phyloP scores from a whole-genome alignment of 2,797 vertebrate genomes.

The Chanos chanos region DNA sequence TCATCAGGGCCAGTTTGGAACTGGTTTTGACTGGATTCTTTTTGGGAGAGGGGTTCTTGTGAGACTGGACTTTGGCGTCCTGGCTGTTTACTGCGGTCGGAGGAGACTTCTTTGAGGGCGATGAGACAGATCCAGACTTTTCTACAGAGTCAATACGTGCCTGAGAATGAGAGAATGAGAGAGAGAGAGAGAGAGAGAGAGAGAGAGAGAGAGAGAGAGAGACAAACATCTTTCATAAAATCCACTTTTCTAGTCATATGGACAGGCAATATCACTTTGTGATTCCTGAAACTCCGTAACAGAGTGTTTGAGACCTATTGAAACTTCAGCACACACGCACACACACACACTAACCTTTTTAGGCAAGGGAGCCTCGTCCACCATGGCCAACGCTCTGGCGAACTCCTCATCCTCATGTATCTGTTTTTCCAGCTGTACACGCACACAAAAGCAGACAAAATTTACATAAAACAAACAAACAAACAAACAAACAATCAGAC shows the following conservation, averaged over 20 bases:
- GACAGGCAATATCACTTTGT: too few relatives aligned
- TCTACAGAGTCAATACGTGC: slow-evolving; percentile 58
- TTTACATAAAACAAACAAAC: accelerated
- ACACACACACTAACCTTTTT: slow-evolving; percentile 73
- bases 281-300: too few relatives aligned
- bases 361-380: slow-evolving; percentile 80
- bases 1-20: slow-evolving; percentile 80
- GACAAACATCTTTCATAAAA: not conserved
- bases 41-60: slow-evolving; percentile 57
- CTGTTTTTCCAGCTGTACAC: slow-evolving; percentile 83
- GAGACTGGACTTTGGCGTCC: slow-evolving; percentile 42
- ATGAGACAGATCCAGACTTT: slow-evolving; percentile 38
- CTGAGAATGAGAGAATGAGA: slow-evolving; percentile 47
- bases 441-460: not conserved
- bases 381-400: slow-evolving; percentile 87
- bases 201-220: not conserved
- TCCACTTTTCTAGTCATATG: too few relatives aligned
- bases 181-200: not conserved
- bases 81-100: slow-evolving; percentile 43
- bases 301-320: too few relatives aligned
- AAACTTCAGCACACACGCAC: slow-evolving; percentile 4
- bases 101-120: slow-evolving; percentile 53
- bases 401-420: slow-evolving; percentile 94
- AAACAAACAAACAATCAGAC: not conserved
- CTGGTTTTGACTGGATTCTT: slow-evolving; percentile 68